Conservation (phyloP, 2,113 vertebrate genomes). For the Ictidomys tridecemlineatus region DNA sequence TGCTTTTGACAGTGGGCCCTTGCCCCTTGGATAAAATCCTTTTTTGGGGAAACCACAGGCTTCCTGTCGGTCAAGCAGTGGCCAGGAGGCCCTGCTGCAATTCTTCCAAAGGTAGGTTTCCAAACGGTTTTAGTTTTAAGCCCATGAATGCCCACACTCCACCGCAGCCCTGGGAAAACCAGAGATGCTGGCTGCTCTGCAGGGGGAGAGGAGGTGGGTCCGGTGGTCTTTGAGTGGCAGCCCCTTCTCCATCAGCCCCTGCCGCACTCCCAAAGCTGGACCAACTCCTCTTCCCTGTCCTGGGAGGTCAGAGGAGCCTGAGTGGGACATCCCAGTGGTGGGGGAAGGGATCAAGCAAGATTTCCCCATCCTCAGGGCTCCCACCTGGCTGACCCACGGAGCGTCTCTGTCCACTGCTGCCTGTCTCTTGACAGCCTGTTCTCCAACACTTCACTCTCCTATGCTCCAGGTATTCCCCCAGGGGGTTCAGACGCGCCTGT, state of each 20-base stretch:
- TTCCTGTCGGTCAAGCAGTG: no score
- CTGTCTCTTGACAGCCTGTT: no score
- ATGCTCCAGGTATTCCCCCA: no score
- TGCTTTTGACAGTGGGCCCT: not conserved
- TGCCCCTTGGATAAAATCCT: not conserved
- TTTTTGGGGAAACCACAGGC: no score
- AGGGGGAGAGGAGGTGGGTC: not conserved
- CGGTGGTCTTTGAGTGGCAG: not conserved
- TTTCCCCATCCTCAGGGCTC: fast-evolving
- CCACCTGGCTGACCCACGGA: fast-evolving
- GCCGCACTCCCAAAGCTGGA: not conserved
- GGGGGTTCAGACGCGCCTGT: no score
- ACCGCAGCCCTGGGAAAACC: not conserved
- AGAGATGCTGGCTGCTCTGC: not conserved
- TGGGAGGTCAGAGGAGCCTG: no score
- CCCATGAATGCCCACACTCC: no score
- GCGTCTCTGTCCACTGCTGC: not conserved
- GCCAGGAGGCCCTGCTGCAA: not conserved
- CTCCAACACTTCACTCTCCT: not conserved
- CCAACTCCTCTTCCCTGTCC: not conserved
- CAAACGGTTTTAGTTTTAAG: not conserved
- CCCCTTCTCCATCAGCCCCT: not conserved
- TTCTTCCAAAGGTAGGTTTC: not conserved
- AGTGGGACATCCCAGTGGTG: no score
- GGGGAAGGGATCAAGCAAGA: not conserved